phyloP scores from a whole-genome alignment of 2,797 vertebrate genomes.

The Rhinogobio ventralis region DNA sequence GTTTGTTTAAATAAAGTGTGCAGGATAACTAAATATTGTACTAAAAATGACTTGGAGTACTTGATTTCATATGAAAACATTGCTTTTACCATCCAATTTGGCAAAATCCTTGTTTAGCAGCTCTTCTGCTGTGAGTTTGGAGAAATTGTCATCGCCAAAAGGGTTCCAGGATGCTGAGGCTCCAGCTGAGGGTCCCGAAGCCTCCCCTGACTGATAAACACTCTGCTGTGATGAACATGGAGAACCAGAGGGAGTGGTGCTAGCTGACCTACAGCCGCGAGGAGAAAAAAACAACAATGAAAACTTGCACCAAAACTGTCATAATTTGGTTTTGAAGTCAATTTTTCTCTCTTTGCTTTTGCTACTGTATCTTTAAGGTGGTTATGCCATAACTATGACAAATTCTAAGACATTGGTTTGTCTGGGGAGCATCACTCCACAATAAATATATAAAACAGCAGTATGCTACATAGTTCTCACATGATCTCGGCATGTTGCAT shows the following conservation, averaged over 20 bases:
- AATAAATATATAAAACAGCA: neutral
- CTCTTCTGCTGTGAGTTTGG: constrained; percentile 96
- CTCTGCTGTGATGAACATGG: constrained; percentile 96
- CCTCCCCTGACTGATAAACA: constrained; percentile 85
- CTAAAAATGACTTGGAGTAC: constrained; percentile 5
- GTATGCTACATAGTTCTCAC: neutral
- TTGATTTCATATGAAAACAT: neutral
- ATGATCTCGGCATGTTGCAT: neutral
- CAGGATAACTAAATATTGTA: neutral
- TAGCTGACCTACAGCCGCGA: constrained; percentile 86
- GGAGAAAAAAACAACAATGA: neutral
- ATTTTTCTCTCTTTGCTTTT: neutral
- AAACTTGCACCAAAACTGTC: neutral
- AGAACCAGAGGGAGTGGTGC: constrained; percentile 96
- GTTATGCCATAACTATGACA: neutral
- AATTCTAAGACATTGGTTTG: neutral
- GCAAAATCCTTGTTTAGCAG: constrained; percentile 98
- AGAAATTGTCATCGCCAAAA: constrained; percentile 97
- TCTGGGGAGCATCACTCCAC: neutral
- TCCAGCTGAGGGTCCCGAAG: constrained; percentile 64
- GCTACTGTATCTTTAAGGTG: neutral
- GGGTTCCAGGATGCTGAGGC: constrained; percentile 91
- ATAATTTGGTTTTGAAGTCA: neutral
- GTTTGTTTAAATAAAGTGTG: neutral
- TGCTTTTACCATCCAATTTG: constrained; percentile 87